phyloP scores from a whole-genome alignment of 1,140 invertebrate genomes.

The Agraylea sexmaculata region DNA sequence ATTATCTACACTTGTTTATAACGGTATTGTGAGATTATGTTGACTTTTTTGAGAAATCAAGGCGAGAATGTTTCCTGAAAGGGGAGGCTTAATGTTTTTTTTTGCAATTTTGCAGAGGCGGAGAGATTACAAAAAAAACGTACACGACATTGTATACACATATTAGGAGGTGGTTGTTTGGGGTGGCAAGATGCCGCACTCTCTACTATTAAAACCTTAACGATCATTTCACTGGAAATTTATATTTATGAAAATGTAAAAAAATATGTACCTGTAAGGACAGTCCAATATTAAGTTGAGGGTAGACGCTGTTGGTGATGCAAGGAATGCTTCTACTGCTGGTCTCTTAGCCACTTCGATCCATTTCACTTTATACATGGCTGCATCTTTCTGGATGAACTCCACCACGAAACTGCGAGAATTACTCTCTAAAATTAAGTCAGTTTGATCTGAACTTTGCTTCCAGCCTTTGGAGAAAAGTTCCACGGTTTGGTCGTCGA shows the following conservation, averaged over 20 bases:
- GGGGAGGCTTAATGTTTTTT: no score
- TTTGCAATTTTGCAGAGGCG: no score
- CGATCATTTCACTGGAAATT: constrained; percentile 2
- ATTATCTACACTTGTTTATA: no score
- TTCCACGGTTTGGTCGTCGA: constrained; percentile 41
- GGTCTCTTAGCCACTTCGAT: constrained; percentile 66
- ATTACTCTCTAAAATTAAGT: constrained; percentile 42
- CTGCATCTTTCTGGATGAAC: constrained; percentile 56
- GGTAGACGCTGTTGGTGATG: constrained; percentile 37
- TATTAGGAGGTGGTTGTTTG: no score
- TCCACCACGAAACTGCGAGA: constrained; percentile 57
- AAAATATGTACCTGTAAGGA: constrained; percentile 48
- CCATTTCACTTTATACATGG: constrained; percentile 61
- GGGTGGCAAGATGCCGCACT: no score
- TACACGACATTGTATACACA: no score
- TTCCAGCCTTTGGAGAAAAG: constrained; percentile 67
- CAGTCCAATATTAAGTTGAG: constrained; percentile 41
- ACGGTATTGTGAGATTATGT: no score
- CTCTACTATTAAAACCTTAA: no score
- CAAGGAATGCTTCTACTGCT: constrained; percentile 36
- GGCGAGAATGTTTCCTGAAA: no score
- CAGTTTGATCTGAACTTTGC: constrained; percentile 32
- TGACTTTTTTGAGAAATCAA: no score
- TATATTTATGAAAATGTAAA: constrained; percentile 15
- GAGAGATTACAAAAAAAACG: no score